Evolutionary conservation across 2,797 vertebrate species (phyloP), one percentile per base, ranked within the genome.

Genomic region (Syngnathus rostellatus): DNA sequence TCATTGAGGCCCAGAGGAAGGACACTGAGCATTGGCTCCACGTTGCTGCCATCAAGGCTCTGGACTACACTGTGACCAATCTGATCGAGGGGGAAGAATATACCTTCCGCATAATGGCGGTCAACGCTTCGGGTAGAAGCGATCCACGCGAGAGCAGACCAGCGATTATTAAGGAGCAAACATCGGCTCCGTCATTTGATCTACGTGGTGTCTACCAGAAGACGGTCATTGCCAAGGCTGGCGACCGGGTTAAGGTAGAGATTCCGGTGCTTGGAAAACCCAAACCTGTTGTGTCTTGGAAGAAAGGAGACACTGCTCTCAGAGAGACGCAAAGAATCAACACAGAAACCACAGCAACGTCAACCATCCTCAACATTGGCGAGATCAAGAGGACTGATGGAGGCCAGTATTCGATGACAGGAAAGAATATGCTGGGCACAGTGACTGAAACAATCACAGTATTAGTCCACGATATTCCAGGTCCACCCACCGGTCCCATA

Each of bases 271-370:
- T 98, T 45, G 97, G 96, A 73, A 94, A 95, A 86, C 97, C 97
- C 68, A 94, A 89, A 71, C 96, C 97, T 77, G 88, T 92, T 55
- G 93, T 99, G 74, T 94, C 93, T 37, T 99, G 97, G 97, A 98
- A 95, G 75, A 99, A 94, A 80, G 95, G 92, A 73, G 93, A 93
- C 41, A 81, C 89, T 9, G 64, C 77, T 17, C 86, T 99, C 51
- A 99, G 93, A 73, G 94, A 99, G 83, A 99, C 97, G 51, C 96
- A 98, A 81, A 93, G 97, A 86, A 90, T 98, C 39, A 99, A 99
- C 77, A 82, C 82, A 74, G 96, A 99, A 90, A 94, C 91, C 63
- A 99, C 96, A 74, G 72, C 91, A 76, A 96, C 92, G 67, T 94
- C 95, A 73, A 97, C 96, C 46, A 95, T 98, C 80, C 89, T 99